Percentiles rank a stretch among this genome's conserved stretches.
Conservation (phyloP, 1,140 invertebrate species). For the Oedothorax gibbosus region DNA sequence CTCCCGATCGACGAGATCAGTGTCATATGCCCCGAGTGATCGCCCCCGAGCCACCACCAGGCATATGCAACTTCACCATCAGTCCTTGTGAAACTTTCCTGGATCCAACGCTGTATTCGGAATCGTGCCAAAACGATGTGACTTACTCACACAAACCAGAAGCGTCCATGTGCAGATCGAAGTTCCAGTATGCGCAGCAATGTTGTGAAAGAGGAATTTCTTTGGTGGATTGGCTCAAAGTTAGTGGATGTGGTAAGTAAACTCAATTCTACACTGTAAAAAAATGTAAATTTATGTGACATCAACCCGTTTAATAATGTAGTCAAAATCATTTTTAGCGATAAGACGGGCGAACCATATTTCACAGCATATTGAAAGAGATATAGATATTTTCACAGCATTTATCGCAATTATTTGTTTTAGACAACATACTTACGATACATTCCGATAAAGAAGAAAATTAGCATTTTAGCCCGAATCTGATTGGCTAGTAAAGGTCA, state of each 20-base stretch:
- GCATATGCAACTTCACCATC: constrained; percentile 64
- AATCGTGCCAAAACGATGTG: constrained; percentile 77
- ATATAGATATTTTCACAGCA: too few species aligned
- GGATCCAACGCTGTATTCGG: constrained; percentile 76
- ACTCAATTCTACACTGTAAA: background rate
- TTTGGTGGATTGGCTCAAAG: constrained; percentile 76
- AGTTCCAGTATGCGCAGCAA: constrained; percentile 80
- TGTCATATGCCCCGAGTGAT: constrained; percentile 60
- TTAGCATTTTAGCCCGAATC: too few species aligned
- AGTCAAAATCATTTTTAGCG: background rate
- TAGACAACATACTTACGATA: too few species aligned
- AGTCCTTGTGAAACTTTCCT: constrained; percentile 67
- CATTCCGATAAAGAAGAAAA: too few species aligned
- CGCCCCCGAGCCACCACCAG: constrained; percentile 66
- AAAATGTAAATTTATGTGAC: too few species aligned
- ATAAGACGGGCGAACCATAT: background rate
- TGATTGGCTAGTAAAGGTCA: too few species aligned
- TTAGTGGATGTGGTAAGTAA: constrained; percentile 74
- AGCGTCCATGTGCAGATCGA: constrained; percentile 73
- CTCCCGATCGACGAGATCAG: constrained; percentile 19
- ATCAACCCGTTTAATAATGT: too few species aligned
- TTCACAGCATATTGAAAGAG: too few species aligned
- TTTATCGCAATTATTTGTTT: too few species aligned
- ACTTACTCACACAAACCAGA: constrained; percentile 71
- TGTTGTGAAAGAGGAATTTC: constrained; percentile 78